These are phyloP conservation scores for Zalophus californianus DNA, from an alignment of 2,797 vertebrate genomes.

Conservation along the genomic window DNA sequence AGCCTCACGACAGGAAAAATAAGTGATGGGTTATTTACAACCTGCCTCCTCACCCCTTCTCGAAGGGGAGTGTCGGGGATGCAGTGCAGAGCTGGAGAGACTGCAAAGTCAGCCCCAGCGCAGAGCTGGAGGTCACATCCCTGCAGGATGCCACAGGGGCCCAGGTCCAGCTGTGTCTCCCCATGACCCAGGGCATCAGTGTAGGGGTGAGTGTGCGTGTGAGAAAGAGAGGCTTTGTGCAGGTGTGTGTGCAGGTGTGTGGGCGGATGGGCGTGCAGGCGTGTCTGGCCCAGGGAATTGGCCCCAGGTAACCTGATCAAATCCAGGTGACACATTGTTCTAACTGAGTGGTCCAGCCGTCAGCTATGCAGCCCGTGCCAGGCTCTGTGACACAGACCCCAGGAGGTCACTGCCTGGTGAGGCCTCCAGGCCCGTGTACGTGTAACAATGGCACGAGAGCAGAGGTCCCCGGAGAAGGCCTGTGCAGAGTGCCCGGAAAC, in stretches of 20 bases:
- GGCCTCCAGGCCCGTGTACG: not conserved
- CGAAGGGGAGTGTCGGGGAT: fast-evolving
- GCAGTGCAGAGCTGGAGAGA: fast-evolving
- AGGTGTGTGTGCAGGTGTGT: too few relatives aligned
- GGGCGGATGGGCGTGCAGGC: not conserved
- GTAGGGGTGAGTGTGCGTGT: fast-evolving
- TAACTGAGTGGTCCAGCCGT: fast-evolving
- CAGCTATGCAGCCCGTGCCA: not conserved
- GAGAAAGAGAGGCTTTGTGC: not conserved
- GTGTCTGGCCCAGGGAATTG: not conserved
- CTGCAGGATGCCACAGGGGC: not conserved
- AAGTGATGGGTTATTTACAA: fast-evolving
- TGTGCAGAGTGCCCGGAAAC: not conserved
- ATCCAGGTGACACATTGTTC: fast-evolving
- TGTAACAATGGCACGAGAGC: not conserved
- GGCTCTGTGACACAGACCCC: not conserved
- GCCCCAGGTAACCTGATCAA: fast-evolving
- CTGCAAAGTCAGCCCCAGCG: fast-evolving
- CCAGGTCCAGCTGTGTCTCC: not conserved
- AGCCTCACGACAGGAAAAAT: fast-evolving
- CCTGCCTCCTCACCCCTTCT: not conserved
- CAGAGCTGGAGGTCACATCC: fast-evolving
- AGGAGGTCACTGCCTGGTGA: not conserved
- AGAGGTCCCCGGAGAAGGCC: not conserved
- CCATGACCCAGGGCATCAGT: fast-evolving